phyloP scores from a whole-genome alignment of 2,797 vertebrate genomes.

The Propithecus perrieri region DNA sequence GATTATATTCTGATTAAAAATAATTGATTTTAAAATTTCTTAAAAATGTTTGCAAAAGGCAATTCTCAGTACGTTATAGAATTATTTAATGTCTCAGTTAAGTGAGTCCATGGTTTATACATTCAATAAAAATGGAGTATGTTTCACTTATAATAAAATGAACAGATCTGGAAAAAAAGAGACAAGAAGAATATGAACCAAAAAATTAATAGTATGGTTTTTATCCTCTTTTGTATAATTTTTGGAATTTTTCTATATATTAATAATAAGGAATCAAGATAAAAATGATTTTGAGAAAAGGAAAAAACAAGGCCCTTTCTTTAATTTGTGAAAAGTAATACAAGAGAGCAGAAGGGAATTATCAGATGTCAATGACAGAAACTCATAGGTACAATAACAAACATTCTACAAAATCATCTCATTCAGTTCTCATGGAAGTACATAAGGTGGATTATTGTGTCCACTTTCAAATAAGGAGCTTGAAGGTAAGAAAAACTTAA shows the following conservation, averaged over 20 bases:
- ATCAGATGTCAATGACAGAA: neutral
- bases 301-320: neutral
- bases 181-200: neutral
- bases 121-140: neutral
- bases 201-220: neutral
- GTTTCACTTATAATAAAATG: neutral
- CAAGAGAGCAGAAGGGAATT: neutral
- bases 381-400: neutral
- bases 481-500: neutral
- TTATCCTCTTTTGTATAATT: neutral
- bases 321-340: neutral
- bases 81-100: neutral
- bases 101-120: neutral
- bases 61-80: neutral
- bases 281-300: neutral
- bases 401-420: neutral
- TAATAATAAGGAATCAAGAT: neutral
- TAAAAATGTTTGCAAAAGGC: conserved; percentile 18
- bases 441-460: neutral
- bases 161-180: neutral
- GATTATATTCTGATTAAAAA: neutral
- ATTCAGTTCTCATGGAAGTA: neutral
- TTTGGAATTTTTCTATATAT: conserved; percentile 21
- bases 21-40: neutral
- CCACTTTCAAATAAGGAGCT: neutral